Evolutionary conservation across 2,888 invertebrate genomes (phyloP).

Genomic region (Cyclophora punctaria): DNA sequence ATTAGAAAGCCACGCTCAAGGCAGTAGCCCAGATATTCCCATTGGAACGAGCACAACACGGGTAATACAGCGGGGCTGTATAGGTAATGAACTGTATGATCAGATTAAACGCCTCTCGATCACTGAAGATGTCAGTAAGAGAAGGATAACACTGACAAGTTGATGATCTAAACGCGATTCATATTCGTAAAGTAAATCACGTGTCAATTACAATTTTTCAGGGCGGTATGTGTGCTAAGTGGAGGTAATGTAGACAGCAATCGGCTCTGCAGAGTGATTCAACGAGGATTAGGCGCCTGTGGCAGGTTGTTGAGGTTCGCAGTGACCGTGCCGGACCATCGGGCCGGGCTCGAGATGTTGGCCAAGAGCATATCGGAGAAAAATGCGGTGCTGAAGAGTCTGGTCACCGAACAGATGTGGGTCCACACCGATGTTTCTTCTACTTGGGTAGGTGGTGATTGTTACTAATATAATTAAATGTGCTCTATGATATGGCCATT

Average conservation of each 20-base stretch:
- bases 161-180: too few relatives aligned
- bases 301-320: constrained; percentile 81
- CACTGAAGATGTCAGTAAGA: too few relatives aligned
- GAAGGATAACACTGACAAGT: too few relatives aligned
- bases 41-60: too few relatives aligned
- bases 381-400: constrained; percentile 53
- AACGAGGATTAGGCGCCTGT: constrained; percentile 85
- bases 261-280: constrained; percentile 83
- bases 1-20: too few relatives aligned
- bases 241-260: constrained; percentile 89
- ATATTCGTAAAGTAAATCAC: too few relatives aligned
- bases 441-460: constrained; percentile 49
- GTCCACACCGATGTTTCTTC: constrained; percentile 54
- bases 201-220: constrained; percentile 33
- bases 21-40: too few relatives aligned
- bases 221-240: constrained; percentile 84
- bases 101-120: too few relatives aligned
- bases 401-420: constrained; percentile 66
- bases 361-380: constrained; percentile 50
- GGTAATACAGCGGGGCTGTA: too few relatives aligned
- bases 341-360: constrained; percentile 82
- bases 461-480: constrained; percentile 3
- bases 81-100: too few relatives aligned
- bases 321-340: constrained; percentile 82
- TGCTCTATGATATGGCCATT: background rate